Evolutionary conservation across 2,888 invertebrate genomes (phyloP).

Genomic region (Cyrtodaria siliqua): DNA sequence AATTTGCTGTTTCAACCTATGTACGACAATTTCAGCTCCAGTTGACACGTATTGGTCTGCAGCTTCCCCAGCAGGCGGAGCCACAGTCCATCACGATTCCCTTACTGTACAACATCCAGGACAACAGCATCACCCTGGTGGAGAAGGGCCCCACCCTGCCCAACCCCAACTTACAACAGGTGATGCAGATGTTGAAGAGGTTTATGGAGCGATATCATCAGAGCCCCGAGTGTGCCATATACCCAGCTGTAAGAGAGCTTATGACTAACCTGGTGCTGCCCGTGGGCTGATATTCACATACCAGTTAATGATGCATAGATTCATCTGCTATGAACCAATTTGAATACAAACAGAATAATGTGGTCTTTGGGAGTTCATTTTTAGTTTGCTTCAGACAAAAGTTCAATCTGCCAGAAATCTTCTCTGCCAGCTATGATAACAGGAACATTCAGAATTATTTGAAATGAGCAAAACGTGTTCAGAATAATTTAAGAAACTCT

Average conservation of each 20-base stretch:
- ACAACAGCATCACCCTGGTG: slow-evolving; percentile 90
- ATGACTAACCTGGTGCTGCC: slow-evolving; percentile 94
- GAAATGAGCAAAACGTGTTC: too few species aligned
- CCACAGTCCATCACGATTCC: slow-evolving; percentile 93
- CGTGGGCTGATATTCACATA: slow-evolving; percentile 87
- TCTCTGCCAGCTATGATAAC: too few species aligned
- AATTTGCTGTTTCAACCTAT: too few species aligned
- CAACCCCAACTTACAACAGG: slow-evolving; percentile 62
- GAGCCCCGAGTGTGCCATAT: slow-evolving; percentile 93
- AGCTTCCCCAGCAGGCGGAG: slow-evolving; percentile 88
- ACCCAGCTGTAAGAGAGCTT: slow-evolving; percentile 95
- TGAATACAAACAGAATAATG: too few species aligned
- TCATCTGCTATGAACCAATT: too few species aligned
- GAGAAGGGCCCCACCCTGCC: slow-evolving; percentile 58
- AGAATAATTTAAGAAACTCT: too few species aligned
- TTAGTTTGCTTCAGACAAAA: too few species aligned
- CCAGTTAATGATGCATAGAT: too few species aligned
- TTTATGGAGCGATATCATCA: slow-evolving; percentile 83
- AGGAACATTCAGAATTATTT: too few species aligned
- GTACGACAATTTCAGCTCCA: too few species aligned
- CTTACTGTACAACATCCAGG: slow-evolving; percentile 94
- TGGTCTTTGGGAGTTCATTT: too few species aligned
- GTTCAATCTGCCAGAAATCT: too few species aligned
- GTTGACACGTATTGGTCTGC: slow-evolving; percentile 89
- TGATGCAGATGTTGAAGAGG: slow-evolving; percentile 87